phyloP scores from a whole-genome alignment of 64 coral and sea anemone genomes.

The Montipora foliosa region DNA sequence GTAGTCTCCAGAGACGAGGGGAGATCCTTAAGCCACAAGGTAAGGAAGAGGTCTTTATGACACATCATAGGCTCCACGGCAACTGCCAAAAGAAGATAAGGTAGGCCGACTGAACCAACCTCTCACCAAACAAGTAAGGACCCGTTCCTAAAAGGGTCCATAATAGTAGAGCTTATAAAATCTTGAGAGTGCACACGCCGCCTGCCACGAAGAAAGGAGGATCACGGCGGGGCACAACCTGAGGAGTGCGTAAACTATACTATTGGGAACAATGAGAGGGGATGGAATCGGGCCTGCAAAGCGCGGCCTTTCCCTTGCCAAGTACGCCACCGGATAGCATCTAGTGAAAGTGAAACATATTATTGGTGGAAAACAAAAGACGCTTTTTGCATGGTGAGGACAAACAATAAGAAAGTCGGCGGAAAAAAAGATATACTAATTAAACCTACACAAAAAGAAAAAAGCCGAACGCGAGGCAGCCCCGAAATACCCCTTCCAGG shows the following conservation, averaged over 20 bases:
- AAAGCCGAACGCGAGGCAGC: conserved; percentile 23
- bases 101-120: too few species aligned
- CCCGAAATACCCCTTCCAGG: conserved; percentile 35
- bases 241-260: neutral
- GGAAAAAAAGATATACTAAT: neutral
- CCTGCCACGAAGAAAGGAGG: conserved; percentile 19
- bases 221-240: neutral
- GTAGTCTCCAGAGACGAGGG: too few species aligned
- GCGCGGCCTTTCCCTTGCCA: conserved; percentile 5
- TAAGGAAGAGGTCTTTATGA: too few species aligned
- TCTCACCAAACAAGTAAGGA: too few species aligned
- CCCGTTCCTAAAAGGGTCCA: too few species aligned
- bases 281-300: conserved; percentile 9
- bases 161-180: too few species aligned
- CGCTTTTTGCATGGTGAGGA: neutral
- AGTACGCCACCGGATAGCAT: neutral
- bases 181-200: neutral
- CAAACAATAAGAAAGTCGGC: neutral
- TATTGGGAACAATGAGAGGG: neutral
- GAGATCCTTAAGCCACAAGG: too few species aligned
- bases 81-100: too few species aligned
- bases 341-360: neutral
- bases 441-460: neutral
- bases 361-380: neutral
- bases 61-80: too few species aligned